phyloP scores from a whole-genome alignment of 2,113 vertebrate genomes.

The Triplophysa tibetana region DNA sequence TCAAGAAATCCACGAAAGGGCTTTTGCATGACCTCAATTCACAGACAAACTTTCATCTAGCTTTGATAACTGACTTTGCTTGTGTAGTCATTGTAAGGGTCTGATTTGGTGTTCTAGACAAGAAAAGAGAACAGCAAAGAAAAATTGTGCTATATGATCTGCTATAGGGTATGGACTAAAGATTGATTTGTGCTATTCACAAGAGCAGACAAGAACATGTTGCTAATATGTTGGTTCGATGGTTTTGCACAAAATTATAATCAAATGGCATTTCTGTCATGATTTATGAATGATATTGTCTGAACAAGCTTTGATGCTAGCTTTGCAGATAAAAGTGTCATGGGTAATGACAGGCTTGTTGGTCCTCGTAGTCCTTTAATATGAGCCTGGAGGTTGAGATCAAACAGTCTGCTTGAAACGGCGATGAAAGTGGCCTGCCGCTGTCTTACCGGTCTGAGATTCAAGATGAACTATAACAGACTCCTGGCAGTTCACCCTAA shows the following conservation, averaged over 20 bases:
- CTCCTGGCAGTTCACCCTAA: constrained; percentile 42
- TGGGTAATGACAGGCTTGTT: constrained; percentile 53
- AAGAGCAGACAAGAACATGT: neutral
- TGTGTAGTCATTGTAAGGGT: neutral
- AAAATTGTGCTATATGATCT: no score
- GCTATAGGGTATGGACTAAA: neutral
- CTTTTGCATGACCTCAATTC: neutral
- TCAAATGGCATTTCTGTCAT: constrained; percentile 37
- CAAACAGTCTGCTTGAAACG: constrained; percentile 49
- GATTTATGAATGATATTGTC: constrained; percentile 48
- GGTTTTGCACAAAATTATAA: constrained; percentile 34
- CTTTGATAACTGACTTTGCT: neutral
- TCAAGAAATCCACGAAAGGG: neutral
- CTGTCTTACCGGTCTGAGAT: constrained; percentile 27
- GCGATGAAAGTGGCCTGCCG: constrained; percentile 52
- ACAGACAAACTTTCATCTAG: neutral
- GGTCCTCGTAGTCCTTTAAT: constrained; percentile 52
- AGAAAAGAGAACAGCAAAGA: neutral
- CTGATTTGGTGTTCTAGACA: no score
- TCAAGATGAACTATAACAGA: constrained; percentile 39
- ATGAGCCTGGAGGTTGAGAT: constrained; percentile 51
- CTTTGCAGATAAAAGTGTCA: constrained; percentile 55
- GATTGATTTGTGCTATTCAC: neutral
- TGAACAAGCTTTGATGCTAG: constrained; percentile 49
- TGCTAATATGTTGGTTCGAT: neutral